Conservation (phyloP, 2,888 invertebrate species). For the Lasioglossum malachurum region DNA sequence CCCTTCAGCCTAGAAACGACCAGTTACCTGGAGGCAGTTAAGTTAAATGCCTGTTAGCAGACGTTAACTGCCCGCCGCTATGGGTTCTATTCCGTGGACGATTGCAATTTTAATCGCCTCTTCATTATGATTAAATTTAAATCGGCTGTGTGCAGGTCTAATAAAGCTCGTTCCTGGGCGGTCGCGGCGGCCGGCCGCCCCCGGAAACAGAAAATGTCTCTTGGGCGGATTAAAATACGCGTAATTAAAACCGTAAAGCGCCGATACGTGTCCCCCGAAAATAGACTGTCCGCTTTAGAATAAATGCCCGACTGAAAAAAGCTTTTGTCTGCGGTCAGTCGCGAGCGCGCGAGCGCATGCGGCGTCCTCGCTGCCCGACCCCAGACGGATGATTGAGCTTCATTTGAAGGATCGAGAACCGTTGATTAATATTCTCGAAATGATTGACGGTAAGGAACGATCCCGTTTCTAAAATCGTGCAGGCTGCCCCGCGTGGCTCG, state of each 20-base stretch:
- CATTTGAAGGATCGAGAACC: constrained; percentile 77
- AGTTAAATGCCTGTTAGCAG: constrained; percentile 85
- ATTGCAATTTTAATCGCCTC: constrained; percentile 84
- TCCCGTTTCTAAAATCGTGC: constrained; percentile 64
- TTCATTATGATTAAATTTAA: constrained; percentile 84
- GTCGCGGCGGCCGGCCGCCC: constrained; percentile 21
- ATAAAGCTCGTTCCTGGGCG: constrained; percentile 77
- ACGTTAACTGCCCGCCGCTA: constrained; percentile 82
- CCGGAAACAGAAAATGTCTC: constrained; percentile 76
- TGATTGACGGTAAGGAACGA: constrained; percentile 74
- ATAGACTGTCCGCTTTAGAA: constrained; percentile 77
- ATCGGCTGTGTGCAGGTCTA: constrained; percentile 77
- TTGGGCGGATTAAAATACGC: constrained; percentile 78
- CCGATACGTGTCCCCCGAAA: constrained; percentile 76
- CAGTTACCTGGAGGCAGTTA: constrained; percentile 84
- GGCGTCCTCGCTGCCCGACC: background rate
- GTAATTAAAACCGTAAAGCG: constrained; percentile 82
- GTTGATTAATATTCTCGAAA: constrained; percentile 76
- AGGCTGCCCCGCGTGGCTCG: background rate
- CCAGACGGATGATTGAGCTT: constrained; percentile 77
- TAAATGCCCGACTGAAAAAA: constrained; percentile 75
- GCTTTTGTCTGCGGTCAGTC: constrained; percentile 72
- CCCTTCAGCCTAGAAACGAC: constrained; percentile 84
- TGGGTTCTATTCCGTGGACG: constrained; percentile 77
- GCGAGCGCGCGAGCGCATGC: constrained; percentile 43